Conservation (phyloP, 1,140 invertebrate species). For the Conopomorpha cramerella region DNA sequence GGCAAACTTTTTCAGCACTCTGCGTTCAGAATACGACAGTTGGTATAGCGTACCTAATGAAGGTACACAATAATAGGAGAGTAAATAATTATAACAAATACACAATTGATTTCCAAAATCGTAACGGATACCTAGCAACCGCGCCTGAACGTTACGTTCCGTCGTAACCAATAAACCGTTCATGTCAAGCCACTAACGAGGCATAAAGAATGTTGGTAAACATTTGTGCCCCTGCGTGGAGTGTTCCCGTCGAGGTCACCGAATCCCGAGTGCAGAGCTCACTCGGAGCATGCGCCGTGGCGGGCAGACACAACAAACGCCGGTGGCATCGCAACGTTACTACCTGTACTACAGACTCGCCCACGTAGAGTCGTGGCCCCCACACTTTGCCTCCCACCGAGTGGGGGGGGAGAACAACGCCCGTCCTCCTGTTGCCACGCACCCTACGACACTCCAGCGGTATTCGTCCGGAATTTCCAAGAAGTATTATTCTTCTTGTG, state of each 20-base stretch:
- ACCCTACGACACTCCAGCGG: conserved; percentile 9
- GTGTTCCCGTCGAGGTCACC: conserved; percentile 14
- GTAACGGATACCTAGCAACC: too few relatives aligned
- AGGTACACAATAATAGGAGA: too few relatives aligned
- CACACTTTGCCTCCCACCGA: conserved; percentile 9
- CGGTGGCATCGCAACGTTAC: conserved; percentile 40
- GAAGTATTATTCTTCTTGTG: too few relatives aligned
- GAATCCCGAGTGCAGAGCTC: conserved; percentile 6
- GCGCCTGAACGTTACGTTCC: too few relatives aligned
- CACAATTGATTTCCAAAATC: too few relatives aligned
- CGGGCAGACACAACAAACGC: conserved; percentile 45
- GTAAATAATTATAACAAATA: too few relatives aligned
- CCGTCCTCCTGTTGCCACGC: conserved; percentile 23
- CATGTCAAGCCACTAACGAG: too few relatives aligned
- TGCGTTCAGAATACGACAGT: not conserved
- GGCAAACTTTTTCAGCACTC: not conserved
- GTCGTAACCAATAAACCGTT: too few relatives aligned
- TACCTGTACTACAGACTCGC: conserved; percentile 57
- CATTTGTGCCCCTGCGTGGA: not conserved
- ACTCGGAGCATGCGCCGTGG: conserved; percentile 31
- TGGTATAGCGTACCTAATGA: not conserved
- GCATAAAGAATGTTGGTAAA: too few relatives aligned
- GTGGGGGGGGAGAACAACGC: too few relatives aligned
- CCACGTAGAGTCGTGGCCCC: conserved; percentile 30
- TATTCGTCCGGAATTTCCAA: too few relatives aligned